Evolutionary conservation across 2,888 invertebrate species (phyloP), one percentile per base, ranked within the genome.

Genomic region (Drosophila austrosaltans): DNA sequence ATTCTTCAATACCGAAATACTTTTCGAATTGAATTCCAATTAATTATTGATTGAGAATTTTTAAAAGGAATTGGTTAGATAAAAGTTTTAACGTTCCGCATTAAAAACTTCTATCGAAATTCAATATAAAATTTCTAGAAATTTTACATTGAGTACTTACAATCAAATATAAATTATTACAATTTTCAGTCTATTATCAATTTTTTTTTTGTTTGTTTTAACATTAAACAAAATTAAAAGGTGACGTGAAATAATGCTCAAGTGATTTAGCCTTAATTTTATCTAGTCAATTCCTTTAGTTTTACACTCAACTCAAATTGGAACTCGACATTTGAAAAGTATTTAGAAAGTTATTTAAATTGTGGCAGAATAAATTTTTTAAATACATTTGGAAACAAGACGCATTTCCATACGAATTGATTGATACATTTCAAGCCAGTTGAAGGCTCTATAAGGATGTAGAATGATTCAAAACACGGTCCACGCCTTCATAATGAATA

Each of bases 391-490:
- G 36, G 10, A 36, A 36, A 36, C 36, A 36, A 10, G 2, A 8
- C 36, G 36, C 36, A 36, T 36, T 36, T 8, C 36, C 36, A 36
- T 36, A 36, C 36, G 36, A 36, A 36, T 36, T 36, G 36, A 71
- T 68, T 72, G 30, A 5, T 30, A 30, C 30, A 30, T 30, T 30
- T 30, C 16, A 30, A 30, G 30, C 30, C 30, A 30, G 5, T 5
- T 30, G 30, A 5, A 30, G 30, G 30, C 30, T 30, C 30, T 30
- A 30, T 5, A 1, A 30, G 6, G 30, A 30, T 30, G 75, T 72
- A 75, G 76, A 71, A 79, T 76, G 65, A 88, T 71, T 84, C 67
- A 72, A 61, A 66, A 66, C 63, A 53, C 28, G 57, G 53, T 2
- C 25, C 39, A 60, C 71, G 71, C 68, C 57, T 57, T 25, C n/a